Base-by-base conservation (phyloP, 2,888 invertebrate species). In the Netelia virgata region DNA sequence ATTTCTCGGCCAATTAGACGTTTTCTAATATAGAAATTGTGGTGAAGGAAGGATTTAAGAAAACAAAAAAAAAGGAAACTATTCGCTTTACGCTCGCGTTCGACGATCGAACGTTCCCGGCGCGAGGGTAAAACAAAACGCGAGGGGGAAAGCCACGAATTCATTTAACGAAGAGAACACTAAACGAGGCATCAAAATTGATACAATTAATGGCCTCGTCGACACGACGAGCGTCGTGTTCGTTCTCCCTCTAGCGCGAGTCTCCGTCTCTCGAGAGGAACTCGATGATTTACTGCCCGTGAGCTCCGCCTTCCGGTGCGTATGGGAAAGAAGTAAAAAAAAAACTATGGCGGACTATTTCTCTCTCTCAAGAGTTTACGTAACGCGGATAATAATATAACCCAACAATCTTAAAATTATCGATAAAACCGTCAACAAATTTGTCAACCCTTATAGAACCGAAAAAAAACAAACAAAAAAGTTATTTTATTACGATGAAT, bases 131-230 rank as follows among this genome's bases (percentile, higher is more conserved):
- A 43, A 63, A 68, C 43, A 28, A 57, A 75, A n/a, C 20, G 73
- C 36, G 57, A 68, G 59, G 47, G 70, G 43, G 63, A 16, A 82
- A 63, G 84, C 23, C 74, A 61, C 57, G 79, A 86, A 83, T 87
- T 86, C 82, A 86, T 86, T 86, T 86, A 85, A 73, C 74, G 59
- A 81, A 74, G 78, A 80, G 78, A 80, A 80, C 79, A 82, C 81
- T 82, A 86, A 86, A 85, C 81, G 85, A 79, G 82, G 85, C 84
- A 85, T 86, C 83, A 86, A 87, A 86, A 80, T 85, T 86, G 86
- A 84, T 85, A 85, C 86, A 87, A 87, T 87, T 86, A 87, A 87
- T 87, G 86, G 85, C 76, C 84, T 85, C 70, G 83, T 85, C 77
- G 84, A 87, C 86, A 86, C 87, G 78, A 61, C 16, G 68, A 36